Evolutionary conservation across 2,113 vertebrate genomes (phyloP).

Genomic region (Gopherus evgoodei): DNA sequence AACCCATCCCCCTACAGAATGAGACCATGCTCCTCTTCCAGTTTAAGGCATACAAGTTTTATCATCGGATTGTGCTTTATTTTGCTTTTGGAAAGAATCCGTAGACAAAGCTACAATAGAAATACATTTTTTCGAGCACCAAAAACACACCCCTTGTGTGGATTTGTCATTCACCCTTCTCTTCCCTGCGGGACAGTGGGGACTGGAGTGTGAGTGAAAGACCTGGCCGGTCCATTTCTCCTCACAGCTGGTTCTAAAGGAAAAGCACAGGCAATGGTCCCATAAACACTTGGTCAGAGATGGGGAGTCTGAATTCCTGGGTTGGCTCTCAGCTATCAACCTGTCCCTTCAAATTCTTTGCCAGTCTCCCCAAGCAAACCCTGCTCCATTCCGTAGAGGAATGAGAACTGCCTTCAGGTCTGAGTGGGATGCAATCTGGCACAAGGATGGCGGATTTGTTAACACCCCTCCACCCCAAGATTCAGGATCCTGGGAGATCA

Average conservation of each 20-base stretch:
- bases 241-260: background rate
- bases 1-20: background rate
- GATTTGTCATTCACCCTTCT: background rate
- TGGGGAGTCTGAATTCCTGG: background rate
- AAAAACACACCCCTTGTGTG: background rate
- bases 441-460: background rate
- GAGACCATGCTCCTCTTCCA: background rate
- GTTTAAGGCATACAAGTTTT: slow-evolving; percentile 16
- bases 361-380: background rate
- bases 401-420: background rate
- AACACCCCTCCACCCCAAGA: background rate
- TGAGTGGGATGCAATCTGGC: background rate
- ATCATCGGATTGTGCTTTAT: background rate
- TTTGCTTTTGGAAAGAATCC: background rate
- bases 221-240: background rate
- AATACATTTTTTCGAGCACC: background rate
- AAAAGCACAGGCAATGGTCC: background rate
- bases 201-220: background rate
- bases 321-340: background rate
- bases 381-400: background rate
- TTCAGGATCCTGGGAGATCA: background rate
- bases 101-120: background rate
- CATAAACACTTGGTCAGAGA: background rate
- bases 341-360: background rate
- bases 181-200: background rate